Conservation (phyloP, 2,797 vertebrate species). For the Coluber constrictor region DNA sequence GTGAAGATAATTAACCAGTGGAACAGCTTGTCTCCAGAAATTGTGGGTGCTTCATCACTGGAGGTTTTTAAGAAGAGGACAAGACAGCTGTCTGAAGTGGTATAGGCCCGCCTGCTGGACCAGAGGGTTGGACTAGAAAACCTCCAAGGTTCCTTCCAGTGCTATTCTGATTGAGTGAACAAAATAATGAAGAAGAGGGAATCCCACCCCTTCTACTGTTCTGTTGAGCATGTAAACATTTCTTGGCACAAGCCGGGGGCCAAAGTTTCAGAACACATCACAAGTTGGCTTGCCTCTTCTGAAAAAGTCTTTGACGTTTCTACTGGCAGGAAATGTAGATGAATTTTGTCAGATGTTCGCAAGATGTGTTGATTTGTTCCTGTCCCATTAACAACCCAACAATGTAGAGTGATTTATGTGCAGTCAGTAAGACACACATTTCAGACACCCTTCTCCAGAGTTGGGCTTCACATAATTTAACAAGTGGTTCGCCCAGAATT, state of each 20-base stretch:
- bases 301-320: rapidly evolving
- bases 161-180: background rate
- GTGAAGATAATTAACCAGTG: background rate
- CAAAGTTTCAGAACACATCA: background rate
- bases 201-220: background rate
- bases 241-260: background rate
- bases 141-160: background rate
- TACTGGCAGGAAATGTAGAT: background rate
- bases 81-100: background rate
- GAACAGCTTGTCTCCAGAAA: background rate
- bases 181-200: rapidly evolving
- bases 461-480: too few species aligned
- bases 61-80: background rate
- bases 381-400: background rate
- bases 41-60: background rate
- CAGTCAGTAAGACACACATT: background rate
- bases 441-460: background rate
- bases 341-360: background rate
- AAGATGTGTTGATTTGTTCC: background rate
- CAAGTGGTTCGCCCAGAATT: too few species aligned
- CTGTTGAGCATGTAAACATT: background rate
- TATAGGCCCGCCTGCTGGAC: background rate
- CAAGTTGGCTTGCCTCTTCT: background rate
- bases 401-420: background rate
- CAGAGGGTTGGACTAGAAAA: background rate